A percentile compares a stretch with the other conserved stretches of the same genome.
Evolutionary conservation across 2,888 invertebrate species (phyloP).

Genomic region (Alloscopus bannaensis): DNA sequence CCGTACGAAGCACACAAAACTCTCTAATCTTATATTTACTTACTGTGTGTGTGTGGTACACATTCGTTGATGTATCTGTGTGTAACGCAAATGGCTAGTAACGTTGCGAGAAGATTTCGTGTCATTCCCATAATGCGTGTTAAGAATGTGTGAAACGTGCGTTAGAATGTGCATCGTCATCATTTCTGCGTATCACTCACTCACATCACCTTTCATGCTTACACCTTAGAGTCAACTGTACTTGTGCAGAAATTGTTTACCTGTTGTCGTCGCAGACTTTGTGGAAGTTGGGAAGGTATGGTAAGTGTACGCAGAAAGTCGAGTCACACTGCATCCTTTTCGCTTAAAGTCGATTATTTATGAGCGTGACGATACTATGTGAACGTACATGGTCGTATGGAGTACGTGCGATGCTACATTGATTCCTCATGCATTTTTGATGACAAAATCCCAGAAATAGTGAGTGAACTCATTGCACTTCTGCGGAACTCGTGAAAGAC

Average conservation of each 20-base stretch:
- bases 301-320: no score
- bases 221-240: neutral
- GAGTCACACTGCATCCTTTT: no score
- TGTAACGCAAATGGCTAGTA: neutral
- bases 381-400: neutral
- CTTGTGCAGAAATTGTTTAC: neutral
- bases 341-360: neutral
- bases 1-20: neutral
- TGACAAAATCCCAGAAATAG: neutral
- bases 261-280: neutral
- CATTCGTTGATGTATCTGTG: neutral
- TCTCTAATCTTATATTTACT: neutral
- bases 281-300: neutral
- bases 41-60: neutral
- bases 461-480: neutral
- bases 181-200: constrained; percentile 10
- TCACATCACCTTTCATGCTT: neutral
- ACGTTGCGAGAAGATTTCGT: neutral
- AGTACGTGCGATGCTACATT: neutral
- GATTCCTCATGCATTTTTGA: neutral
- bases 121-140: neutral
- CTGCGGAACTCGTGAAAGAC: neutral
- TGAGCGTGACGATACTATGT: neutral
- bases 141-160: no score
- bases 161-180: constrained; percentile 23